These are phyloP conservation scores for Diachasma alloeum DNA, from an alignment of 1,140 invertebrate genomes.

Conservation along the genomic window DNA sequence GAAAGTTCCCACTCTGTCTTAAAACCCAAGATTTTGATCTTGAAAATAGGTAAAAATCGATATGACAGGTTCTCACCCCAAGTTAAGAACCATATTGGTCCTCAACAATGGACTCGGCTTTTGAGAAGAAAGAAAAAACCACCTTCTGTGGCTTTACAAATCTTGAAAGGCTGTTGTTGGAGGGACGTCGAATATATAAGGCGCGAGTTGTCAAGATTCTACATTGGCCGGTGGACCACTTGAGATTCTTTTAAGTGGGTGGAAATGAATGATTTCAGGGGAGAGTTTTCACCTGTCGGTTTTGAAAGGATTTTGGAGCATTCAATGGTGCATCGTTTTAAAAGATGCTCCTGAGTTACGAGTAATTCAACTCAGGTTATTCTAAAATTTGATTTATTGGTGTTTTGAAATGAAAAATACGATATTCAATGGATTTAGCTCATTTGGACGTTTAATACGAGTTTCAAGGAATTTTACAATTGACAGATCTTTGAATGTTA, in stretches of 20 bases:
- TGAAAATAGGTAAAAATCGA: background rate
- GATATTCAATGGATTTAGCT: too few species aligned
- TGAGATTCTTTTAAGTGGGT: background rate
- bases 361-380: too few species aligned
- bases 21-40: background rate
- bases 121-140: background rate
- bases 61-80: background rate
- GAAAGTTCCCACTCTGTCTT: background rate
- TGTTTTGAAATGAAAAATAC: too few species aligned
- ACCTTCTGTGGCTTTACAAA: background rate
- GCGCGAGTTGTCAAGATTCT: background rate
- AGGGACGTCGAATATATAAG: background rate
- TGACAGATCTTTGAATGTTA: too few species aligned
- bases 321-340: too few species aligned
- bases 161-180: background rate
- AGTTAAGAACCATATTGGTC: background rate
- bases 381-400: too few species aligned
- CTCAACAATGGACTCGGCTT: background rate
- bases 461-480: too few species aligned
- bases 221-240: background rate
- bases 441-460: too few species aligned
- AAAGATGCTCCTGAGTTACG: too few species aligned
- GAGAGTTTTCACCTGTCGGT: background rate
- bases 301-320: background rate
- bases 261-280: background rate